Base-by-base conservation (phyloP, 2,888 invertebrate genomes). In the Ferdinandea cuprea region DNA sequence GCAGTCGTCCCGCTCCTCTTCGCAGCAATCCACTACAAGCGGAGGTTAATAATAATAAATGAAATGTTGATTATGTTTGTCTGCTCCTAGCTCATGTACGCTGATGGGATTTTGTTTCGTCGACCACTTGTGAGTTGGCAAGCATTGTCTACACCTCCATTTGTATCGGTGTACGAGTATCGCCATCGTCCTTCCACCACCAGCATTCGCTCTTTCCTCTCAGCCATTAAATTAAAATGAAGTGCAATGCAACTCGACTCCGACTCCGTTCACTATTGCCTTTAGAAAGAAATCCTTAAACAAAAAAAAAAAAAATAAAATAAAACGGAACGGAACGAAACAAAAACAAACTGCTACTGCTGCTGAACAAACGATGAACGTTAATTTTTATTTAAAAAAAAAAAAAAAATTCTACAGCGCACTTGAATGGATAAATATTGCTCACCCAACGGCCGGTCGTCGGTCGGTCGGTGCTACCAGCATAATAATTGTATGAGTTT, bases 161-260 rank as follows among this genome's bases (percentile, higher is more conserved):
- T 71, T 61, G 52, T 46, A 50, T 30, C 17, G 42, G 66, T 13
- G 30, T 35, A 50, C 37, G 21, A 63, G 79, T 40, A 73, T 61
- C 66, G 63, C 68, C 59, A 42, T 66, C 59, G 35, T 68, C 74
- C 79, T 68, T 28, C 42, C 40, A 71, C 35, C 32, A 71, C 30
- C 32, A 25, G 3, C 5, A 25, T 25, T 25, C 25, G n/a, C n/a
- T 25, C 25, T 25, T 25, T 25, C 56, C 63, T 42, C 58, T 25
- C 13, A 52, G 48, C 42, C 74, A 69, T 80, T 69, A 80, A 80
- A 74, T 80, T 68, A 80, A 80, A 58, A 80, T 65, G 63, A 80
- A 80, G 74, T 74, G 69, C 74, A 68, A 42, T 74, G 69, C 69
- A 76, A 69, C 58, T 74, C 61, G 42, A 59, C 17, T 66, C 59